Evolutionary conservation across 2,113 vertebrate genomes (phyloP), one percentile per base, ranked within the genome.

Genomic region (Cottus gobio): DNA sequence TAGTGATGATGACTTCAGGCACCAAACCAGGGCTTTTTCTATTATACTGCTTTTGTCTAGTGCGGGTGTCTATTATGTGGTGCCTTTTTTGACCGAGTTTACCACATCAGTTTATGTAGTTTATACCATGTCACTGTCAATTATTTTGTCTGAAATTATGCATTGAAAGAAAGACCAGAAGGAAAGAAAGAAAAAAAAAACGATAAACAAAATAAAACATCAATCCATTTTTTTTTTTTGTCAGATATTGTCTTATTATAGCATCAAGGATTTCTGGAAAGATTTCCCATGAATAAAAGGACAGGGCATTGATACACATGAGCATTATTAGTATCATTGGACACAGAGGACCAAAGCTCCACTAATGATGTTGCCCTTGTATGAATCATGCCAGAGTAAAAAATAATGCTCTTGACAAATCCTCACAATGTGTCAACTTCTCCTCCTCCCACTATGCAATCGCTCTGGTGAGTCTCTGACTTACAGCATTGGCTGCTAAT

Each of bases 391-490:
- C 12, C 31, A 63, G 56, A 68, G 64, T 60, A 74, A 57, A 74
- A 57, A 28, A 44, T n/a, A 71, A 75, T 46, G 54, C 37, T 67
- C 62, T 62, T 76, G 62, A 85, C 72, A 77, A 83, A 85, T 80
- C 28, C 44, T 58, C n/a, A 15, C 7, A 11, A 48, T 61, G 46
- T 80, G 60, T 73, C 65, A 71, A 48, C 46, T 15, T 61, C 46
- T 75, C 73, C 16, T 72, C 74, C 64, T 77, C 46, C 64, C 1
- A 69, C 61, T 48, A n/a, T 22, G 48, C 28, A 77, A 28, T 71
- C 63, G 61, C 26, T 52, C 13, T n/a, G 1, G 61, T 57, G 20
- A 66, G 46, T 80, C 31, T 83, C 28, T 57, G 48, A 75, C 50
- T 60, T 37, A 77, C 28, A 79, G 50, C 20, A 5, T 4, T 13